Percentiles rank a stretch among this genome's conserved stretches.
phyloP scores from a whole-genome alignment of 1,140 invertebrate species.

The Drosophila hydei region DNA sequence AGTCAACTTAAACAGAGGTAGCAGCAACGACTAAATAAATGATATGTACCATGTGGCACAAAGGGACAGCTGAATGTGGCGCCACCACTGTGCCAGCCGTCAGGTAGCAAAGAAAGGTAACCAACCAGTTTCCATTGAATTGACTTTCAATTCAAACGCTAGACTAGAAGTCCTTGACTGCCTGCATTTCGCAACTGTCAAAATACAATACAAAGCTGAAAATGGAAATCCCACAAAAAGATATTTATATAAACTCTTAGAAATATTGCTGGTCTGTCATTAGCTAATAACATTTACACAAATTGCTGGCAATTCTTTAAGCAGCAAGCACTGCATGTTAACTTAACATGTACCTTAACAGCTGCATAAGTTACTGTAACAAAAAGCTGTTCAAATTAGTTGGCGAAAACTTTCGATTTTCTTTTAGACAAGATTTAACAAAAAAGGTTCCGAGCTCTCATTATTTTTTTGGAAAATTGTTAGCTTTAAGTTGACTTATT shows the following conservation, averaged over 20 bases:
- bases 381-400: neutral
- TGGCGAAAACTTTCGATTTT: constrained; percentile 14
- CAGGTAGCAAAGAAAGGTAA: constrained; percentile 5
- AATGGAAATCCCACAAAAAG: neutral
- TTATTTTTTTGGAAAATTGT: constrained; percentile 45
- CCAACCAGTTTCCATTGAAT: constrained; percentile 37
- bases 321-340: too few relatives aligned
- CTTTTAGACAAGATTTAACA: constrained; percentile 27
- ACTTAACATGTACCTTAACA: neutral
- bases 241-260: neutral
- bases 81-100: constrained; percentile 3
- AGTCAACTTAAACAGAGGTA: constrained; percentile 18
- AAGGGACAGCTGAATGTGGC: constrained; percentile 14
- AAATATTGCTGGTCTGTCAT: too few relatives aligned
- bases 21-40: constrained; percentile 58
- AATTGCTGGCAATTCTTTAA: too few relatives aligned
- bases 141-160: constrained; percentile 10
- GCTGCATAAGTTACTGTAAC: neutral
- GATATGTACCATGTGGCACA: constrained; percentile 43
- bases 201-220: too few relatives aligned
- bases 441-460: constrained; percentile 1
- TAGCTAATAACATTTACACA: neutral
- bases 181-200: neutral
- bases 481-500: constrained; percentile 43
- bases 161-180: neutral